Evolutionary conservation across 2,797 vertebrate genomes (phyloP).

Genomic region (Scolopax rusticola): DNA sequence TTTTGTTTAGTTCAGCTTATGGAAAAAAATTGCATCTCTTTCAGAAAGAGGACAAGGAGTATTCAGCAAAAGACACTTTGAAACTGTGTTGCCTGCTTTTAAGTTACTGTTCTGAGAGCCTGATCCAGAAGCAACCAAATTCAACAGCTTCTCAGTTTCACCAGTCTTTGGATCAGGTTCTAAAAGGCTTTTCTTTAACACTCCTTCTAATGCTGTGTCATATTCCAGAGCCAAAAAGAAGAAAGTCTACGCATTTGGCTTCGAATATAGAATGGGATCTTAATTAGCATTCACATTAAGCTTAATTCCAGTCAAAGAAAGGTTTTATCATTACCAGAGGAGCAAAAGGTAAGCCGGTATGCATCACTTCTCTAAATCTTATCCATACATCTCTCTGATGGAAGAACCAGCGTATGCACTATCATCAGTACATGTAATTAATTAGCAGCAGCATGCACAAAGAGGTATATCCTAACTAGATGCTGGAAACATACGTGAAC

Average conservation of each 20-base stretch:
- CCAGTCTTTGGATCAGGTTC: not conserved
- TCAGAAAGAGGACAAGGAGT: not conserved
- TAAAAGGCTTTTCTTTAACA: not conserved
- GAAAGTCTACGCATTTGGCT: not conserved
- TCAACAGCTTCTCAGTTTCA: not conserved
- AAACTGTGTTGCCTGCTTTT: not conserved
- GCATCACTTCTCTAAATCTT: not conserved
- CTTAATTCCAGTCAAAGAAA: slow-evolving; percentile 5
- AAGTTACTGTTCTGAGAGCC: not conserved
- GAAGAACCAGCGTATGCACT: not conserved
- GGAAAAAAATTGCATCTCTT: not conserved
- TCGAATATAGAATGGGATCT: not conserved
- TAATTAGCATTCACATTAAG: not conserved
- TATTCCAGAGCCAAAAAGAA: not conserved
- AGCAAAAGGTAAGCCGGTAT: not conserved
- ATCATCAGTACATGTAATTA: not conserved
- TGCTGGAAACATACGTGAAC: not conserved
- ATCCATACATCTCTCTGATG: not conserved
- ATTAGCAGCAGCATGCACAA: not conserved
- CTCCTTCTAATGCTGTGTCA: not conserved
- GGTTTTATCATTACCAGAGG: not conserved
- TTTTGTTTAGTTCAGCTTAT: not conserved
- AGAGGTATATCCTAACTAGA: not conserved
- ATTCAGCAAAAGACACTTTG: not conserved
- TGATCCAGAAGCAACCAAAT: not conserved